Evolutionary conservation across 2,113 vertebrate species (phyloP).

Genomic region (Amphiprion percula): DNA sequence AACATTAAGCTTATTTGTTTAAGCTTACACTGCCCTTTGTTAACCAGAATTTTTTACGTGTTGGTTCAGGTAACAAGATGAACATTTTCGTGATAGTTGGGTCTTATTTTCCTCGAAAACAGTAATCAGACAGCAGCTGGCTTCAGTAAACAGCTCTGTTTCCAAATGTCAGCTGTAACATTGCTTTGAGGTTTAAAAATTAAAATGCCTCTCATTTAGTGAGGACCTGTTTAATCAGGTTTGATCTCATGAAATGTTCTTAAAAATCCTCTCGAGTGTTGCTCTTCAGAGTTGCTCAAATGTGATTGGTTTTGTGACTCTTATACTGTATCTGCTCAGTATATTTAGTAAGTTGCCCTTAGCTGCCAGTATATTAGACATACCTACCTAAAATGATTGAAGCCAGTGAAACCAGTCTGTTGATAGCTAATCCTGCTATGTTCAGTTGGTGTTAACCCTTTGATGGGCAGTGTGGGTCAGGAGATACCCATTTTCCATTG

Average conservation of each 20-base stretch:
- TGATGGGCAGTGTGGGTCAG: no score
- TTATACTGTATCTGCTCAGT: not conserved
- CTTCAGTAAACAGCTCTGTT: not conserved
- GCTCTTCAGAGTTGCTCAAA: slow-evolving; percentile 47
- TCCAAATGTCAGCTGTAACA: not conserved
- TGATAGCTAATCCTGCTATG: no score
- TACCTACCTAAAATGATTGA: not conserved
- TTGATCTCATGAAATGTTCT: not conserved
- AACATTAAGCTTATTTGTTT: slow-evolving; percentile 19
- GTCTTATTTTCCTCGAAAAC: not conserved
- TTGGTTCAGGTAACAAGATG: slow-evolving; percentile 1
- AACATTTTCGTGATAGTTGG: not conserved
- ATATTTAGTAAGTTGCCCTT: slow-evolving; percentile 1
- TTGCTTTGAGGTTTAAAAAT: slow-evolving; percentile 11
- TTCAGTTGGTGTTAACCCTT: no score
- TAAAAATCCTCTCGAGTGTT: slow-evolving; percentile 25
- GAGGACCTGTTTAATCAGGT: slow-evolving; percentile 10
- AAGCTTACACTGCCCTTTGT: not conserved
- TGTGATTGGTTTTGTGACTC: slow-evolving; percentile 19
- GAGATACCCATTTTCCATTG: no score
- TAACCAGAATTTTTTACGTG: not conserved
- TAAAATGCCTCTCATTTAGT: not conserved
- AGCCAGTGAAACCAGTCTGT: not conserved
- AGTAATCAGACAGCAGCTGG: not conserved
- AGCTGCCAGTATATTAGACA: not conserved